Evolutionary conservation across 2,797 vertebrate genomes (phyloP).

Genomic region (Bradypodion pumilum): DNA sequence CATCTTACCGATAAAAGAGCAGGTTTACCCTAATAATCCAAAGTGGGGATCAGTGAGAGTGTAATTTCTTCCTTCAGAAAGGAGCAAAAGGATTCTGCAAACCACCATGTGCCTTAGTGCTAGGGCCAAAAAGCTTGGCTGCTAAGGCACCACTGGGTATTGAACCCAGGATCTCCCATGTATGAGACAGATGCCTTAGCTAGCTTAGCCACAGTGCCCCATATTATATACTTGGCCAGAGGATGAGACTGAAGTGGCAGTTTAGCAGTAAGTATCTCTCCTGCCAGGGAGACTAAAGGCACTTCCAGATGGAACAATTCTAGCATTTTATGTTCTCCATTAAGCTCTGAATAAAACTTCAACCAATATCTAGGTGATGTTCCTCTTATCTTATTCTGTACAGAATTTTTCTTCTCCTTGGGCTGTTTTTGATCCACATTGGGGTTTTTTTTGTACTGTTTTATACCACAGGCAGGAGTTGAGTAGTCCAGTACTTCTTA

Average conservation of each 20-base stretch:
- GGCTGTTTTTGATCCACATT: too few relatives aligned
- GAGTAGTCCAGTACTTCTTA: too few relatives aligned
- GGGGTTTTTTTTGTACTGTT: too few relatives aligned
- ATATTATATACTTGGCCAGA: not conserved
- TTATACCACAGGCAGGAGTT: too few relatives aligned
- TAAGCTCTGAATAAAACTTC: not conserved
- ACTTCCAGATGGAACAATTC: not conserved
- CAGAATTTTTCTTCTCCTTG: too few relatives aligned
- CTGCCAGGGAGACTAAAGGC: not conserved
- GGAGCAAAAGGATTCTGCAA: not conserved
- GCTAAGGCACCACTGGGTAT: conserved; percentile 4
- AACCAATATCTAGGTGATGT: too few relatives aligned
- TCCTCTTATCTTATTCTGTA: too few relatives aligned
- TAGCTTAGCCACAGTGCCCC: not conserved
- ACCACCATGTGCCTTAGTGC: not conserved
- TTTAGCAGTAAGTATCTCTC: not conserved
- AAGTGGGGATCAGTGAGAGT: not conserved
- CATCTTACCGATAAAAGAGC: too few relatives aligned
- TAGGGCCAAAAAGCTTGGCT: not conserved
- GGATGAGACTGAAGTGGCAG: not conserved
- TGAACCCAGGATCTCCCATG: conserved; percentile 5
- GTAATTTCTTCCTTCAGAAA: not conserved
- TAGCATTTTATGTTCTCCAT: not conserved
- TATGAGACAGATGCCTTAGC: conserved; percentile 4
- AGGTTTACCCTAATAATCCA: not conserved